These are phyloP conservation scores for Tenthredo scrophulariae DNA, from an alignment of 2,888 invertebrate species.

Conservation along the genomic window DNA sequence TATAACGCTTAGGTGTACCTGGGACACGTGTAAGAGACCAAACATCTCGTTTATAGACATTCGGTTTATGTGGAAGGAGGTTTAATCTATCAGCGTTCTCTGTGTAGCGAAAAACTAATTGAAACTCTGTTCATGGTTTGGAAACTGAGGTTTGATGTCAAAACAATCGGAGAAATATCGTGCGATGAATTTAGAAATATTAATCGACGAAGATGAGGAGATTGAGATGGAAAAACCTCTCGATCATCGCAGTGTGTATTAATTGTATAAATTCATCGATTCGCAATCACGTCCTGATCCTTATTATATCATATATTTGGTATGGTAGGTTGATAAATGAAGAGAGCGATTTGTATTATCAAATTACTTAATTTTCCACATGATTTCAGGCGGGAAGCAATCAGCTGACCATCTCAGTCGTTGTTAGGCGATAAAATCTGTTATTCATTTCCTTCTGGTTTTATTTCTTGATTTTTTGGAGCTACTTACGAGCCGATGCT, in stretches of 20 bases:
- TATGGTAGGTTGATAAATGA: background rate
- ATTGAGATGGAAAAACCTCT: background rate
- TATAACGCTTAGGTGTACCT: background rate
- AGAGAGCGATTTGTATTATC: background rate
- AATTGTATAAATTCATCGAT: background rate
- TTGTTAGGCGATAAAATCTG: background rate
- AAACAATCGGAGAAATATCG: conserved; percentile 40
- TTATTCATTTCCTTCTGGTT: background rate
- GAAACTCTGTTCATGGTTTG: conserved; percentile 17
- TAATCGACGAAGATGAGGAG: background rate
- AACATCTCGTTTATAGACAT: background rate
- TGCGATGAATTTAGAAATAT: conserved; percentile 3
- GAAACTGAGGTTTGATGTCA: conserved; percentile 24
- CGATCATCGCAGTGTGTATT: background rate
- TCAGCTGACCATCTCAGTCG: background rate
- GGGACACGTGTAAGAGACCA: background rate
- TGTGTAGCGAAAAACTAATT: conserved; percentile 9
- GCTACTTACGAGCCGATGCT: background rate
- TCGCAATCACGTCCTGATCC: background rate
- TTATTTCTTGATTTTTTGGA: background rate
- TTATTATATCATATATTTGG: background rate
- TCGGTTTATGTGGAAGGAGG: background rate
- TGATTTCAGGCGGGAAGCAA: background rate
- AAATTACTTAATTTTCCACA: background rate
- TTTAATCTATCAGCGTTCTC: background rate